Conservation (phyloP, 1,140 invertebrate species). For the Aphidius gifuensis region DNA sequence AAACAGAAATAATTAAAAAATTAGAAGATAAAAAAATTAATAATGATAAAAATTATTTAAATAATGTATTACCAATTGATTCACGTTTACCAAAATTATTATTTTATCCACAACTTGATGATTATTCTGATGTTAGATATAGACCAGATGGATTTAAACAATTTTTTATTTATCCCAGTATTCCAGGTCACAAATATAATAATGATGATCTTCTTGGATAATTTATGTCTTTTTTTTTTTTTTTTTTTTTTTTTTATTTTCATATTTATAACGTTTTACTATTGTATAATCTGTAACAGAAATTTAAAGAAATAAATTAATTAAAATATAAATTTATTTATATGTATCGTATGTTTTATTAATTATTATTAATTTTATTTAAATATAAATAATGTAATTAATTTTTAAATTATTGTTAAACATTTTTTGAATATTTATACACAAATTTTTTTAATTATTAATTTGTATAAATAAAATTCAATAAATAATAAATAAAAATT, state of each 20-base stretch:
- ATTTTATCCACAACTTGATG: slow-evolving; percentile 20
- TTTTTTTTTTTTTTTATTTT: neutral
- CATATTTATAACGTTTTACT: neutral
- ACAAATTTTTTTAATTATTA: no score
- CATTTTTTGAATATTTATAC: no score
- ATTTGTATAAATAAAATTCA: no score
- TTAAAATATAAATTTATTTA: no score
- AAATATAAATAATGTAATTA: no score
- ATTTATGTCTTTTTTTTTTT: neutral
- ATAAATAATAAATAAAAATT: no score
- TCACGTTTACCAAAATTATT: slow-evolving; percentile 7
- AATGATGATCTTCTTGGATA: no score
- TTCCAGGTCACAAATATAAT: neutral
- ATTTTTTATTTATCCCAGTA: slow-evolving; percentile 14
- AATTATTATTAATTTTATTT: no score
- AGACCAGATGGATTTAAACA: slow-evolving; percentile 22
- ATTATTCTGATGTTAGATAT: slow-evolving; percentile 28
- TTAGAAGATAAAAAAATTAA: neutral
- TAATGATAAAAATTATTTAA: neutral
- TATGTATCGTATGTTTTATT: no score
- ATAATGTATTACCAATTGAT: neutral
- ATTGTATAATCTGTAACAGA: no score
- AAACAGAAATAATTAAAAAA: slow-evolving; percentile 11
- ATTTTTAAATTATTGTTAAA: no score
- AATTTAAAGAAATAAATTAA: no score